Conservation (phyloP, 1,140 invertebrate genomes). For the Calephelis nemesis region DNA sequence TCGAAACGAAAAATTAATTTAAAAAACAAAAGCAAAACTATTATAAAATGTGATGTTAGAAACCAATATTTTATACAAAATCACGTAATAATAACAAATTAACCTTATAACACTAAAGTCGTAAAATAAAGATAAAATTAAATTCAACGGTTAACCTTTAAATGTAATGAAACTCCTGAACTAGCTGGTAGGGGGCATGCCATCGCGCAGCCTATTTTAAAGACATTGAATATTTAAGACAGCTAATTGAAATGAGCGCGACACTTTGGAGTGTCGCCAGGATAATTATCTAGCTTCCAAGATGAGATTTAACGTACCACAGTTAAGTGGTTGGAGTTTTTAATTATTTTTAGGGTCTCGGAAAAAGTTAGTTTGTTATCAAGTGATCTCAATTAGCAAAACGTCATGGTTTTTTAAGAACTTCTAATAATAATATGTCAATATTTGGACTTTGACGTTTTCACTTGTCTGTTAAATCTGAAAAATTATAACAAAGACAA, state of each 20-base stretch:
- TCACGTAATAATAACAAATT: background rate
- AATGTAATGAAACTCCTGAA: constrained; percentile 65
- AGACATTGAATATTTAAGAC: constrained; percentile 78
- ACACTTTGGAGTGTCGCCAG: constrained; percentile 76
- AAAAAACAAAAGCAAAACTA: background rate
- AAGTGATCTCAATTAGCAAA: constrained; percentile 39
- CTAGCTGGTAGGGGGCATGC: constrained; percentile 48
- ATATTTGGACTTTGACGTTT: background rate
- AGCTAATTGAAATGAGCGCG: constrained; percentile 77
- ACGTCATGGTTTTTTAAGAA: background rate
- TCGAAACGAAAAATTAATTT: background rate
- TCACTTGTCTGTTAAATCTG: no score
- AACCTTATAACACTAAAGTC: constrained; percentile 31
- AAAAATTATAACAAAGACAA: no score
- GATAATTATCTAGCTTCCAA: constrained; percentile 74
- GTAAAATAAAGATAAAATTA: constrained; percentile 61
- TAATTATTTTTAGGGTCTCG: constrained; percentile 62
- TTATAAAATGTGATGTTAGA: background rate
- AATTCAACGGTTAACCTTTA: constrained; percentile 69
- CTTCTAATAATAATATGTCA: background rate
- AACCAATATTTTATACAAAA: background rate
- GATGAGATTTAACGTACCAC: constrained; percentile 75
- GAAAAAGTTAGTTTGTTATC: constrained; percentile 41
- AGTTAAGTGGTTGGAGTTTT: constrained; percentile 68
- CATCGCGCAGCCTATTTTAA: constrained; percentile 74